Conservation (phyloP, 2,797 vertebrate species). For the Phoxinus dragarum region DNA sequence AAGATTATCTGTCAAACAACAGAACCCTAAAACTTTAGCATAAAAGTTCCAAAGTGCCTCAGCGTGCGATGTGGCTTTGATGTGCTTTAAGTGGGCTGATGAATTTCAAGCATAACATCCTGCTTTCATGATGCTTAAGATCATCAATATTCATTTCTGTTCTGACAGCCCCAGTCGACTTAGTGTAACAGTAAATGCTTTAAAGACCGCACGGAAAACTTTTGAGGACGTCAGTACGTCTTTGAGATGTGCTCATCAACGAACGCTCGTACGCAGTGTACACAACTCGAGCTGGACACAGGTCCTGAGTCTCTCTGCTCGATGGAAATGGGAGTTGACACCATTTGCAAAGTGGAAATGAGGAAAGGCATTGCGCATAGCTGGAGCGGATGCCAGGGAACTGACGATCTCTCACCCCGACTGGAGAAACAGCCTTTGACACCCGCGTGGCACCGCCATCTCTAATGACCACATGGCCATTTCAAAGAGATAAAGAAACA, state of each 20-base stretch:
- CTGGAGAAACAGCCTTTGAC: slow-evolving; percentile 74
- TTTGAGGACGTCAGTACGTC: slow-evolving; percentile 67
- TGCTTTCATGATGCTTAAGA: slow-evolving; percentile 62
- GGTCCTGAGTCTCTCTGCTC: slow-evolving; percentile 47
- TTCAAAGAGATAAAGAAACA: slow-evolving; percentile 57
- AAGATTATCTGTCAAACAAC: slow-evolving; percentile 26
- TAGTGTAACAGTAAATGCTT: slow-evolving; percentile 71
- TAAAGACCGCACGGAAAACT: slow-evolving; percentile 64
- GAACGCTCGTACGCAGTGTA: slow-evolving; percentile 2
- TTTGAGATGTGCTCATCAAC: slow-evolving; percentile 67
- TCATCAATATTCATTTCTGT: slow-evolving; percentile 78
- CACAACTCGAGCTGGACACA: slow-evolving; percentile 49
- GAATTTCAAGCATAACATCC: slow-evolving; percentile 68
- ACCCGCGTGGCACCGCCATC: slow-evolving; percentile 72
- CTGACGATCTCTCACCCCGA: slow-evolving; percentile 66
- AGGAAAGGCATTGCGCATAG: slow-evolving; percentile 49
- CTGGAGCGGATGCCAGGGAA: slow-evolving; percentile 65
- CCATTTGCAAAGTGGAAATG: slow-evolving; percentile 62
- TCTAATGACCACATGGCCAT: slow-evolving; percentile 80
- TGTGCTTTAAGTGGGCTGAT: slow-evolving; percentile 64
- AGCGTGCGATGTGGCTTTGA: slow-evolving; percentile 30
- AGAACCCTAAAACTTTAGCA: slow-evolving; percentile 35
- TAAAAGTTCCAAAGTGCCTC: slow-evolving; percentile 37
- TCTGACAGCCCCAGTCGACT: slow-evolving; percentile 70
- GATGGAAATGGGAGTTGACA: slow-evolving; percentile 65